phyloP scores from a whole-genome alignment of 2,888 invertebrate genomes.

The Tholera decimalis region DNA sequence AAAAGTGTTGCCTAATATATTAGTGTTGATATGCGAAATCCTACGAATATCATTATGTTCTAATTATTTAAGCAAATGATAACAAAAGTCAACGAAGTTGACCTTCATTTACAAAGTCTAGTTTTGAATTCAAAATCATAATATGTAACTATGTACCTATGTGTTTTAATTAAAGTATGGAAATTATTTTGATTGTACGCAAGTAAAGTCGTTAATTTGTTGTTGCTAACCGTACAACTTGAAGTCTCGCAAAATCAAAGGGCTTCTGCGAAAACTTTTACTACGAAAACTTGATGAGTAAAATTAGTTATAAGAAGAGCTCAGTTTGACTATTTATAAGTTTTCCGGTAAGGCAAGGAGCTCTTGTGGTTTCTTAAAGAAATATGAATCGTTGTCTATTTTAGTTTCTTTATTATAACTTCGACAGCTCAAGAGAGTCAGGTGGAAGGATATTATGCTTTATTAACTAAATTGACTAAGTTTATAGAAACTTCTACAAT shows the following conservation, averaged over 20 bases:
- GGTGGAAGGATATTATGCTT: neutral
- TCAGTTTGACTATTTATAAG: constrained; percentile 48
- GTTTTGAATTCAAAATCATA: constrained; percentile 25
- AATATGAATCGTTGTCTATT: constrained; percentile 44
- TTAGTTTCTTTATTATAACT: constrained; percentile 30
- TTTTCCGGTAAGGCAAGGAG: constrained; percentile 15
- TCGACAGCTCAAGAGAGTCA: constrained; percentile 6
- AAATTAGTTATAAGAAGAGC: constrained; percentile 51
- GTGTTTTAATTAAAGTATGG: constrained; percentile 8
- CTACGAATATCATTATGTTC: neutral
- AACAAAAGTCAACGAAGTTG: constrained; percentile 24
- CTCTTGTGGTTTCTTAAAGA: constrained; percentile 22
- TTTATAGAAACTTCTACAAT: neutral
- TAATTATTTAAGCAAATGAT: constrained; percentile 29
- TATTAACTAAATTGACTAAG: constrained; percentile 5
- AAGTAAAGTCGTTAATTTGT: constrained; percentile 17
- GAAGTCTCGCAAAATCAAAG: constrained; percentile 35
- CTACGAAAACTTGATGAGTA: constrained; percentile 47
- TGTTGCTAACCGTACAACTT: constrained; percentile 43
- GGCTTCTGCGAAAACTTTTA: constrained; percentile 56
- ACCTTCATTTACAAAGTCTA: constrained; percentile 17
- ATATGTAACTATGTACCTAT: neutral
- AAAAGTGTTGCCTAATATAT: neutral
- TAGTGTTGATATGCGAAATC: constrained; percentile 4
- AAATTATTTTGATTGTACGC: constrained; percentile 18